Evolutionary conservation across 1,140 invertebrate species (phyloP), one percentile per base, ranked within the genome.

Genomic region (Mesaphorura yosii): DNA sequence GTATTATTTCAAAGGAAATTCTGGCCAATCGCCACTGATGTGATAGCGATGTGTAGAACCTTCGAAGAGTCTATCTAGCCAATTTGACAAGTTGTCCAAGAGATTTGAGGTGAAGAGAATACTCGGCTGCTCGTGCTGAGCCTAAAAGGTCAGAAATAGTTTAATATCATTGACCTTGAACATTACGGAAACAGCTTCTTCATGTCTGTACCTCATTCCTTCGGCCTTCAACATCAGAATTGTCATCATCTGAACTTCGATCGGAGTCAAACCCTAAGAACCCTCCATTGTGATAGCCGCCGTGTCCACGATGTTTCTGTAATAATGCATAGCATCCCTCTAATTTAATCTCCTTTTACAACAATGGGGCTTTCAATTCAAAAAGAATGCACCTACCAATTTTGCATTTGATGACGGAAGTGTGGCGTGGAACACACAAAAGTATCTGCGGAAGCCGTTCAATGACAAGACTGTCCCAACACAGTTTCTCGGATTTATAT

Each of bases 361-460:
- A n/a, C n/a, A n/a, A n/a, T n/a, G n/a, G n/a, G n/a, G n/a, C n/a
- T n/a, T n/a, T n/a, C n/a, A n/a, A n/a, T n/a, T n/a, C n/a, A n/a
- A n/a, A n/a, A n/a, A n/a, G n/a, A n/a, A n/a, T n/a, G n/a, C n/a
- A n/a, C n/a, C n/a, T n/a, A n/a, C n/a, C n/a, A n/a, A n/a, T n/a
- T n/a, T n/a, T n/a, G n/a, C n/a, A n/a, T n/a, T n/a, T n/a, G n/a
- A n/a, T n/a, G n/a, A 81, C 19, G 78, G 78, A 70, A 92, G 88
- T 68, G 92, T 94, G 29, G 92, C 89, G 72, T 98, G 93, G 72
- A 95, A 98, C 74, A 98, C 92, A 68, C 89, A 96, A 73, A 96
- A 97, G 71, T 97, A 97, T 71, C 92, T 91, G 44, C 92, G 75
- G 69, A 91, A 87, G 3, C 93, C 93, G 73, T 97, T 98, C 29